Evolutionary conservation across 2,888 invertebrate genomes (phyloP).

Genomic region (Tipula helvola): DNA sequence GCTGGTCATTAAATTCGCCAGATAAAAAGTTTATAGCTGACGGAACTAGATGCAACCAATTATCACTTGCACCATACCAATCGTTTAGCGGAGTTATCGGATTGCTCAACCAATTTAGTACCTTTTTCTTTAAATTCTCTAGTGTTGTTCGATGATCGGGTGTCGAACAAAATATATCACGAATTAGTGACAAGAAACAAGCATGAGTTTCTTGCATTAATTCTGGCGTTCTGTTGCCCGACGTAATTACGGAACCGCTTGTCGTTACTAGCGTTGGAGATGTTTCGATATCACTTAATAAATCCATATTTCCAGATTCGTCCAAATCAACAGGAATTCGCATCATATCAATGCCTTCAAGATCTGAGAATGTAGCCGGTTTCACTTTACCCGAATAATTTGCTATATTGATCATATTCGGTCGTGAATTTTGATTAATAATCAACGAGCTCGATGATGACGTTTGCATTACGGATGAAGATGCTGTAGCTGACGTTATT

Average conservation of each 20-base stretch:
- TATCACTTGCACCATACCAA: conserved; percentile 59
- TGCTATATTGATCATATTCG: not conserved
- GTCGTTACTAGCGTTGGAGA: conserved; percentile 15
- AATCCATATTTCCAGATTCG: conserved; percentile 42
- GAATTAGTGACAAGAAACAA: conserved; percentile 75
- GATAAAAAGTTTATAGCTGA: conserved; percentile 75
- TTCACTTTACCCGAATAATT: conserved; percentile 19
- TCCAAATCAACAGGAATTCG: conserved; percentile 62
- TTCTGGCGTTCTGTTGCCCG: conserved; percentile 28
- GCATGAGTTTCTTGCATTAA: conserved; percentile 71
- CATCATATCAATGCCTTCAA: conserved; percentile 61
- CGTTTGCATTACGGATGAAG: not conserved
- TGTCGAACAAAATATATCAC: conserved; percentile 78
- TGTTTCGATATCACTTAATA: conserved; percentile 38
- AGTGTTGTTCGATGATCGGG: conserved; percentile 74
- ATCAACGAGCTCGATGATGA: not conserved
- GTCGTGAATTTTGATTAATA: not conserved
- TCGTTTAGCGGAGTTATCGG: conserved; percentile 71
- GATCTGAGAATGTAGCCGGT: conserved; percentile 38
- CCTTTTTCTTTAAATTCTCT: conserved; percentile 57
- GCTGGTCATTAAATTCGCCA: conserved; percentile 66
- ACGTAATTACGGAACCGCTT: not conserved
- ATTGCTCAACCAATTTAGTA: conserved; percentile 62
- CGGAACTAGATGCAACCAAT: conserved; percentile 61
- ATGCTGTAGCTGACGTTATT: not conserved